Evolutionary conservation across 2,888 invertebrate genomes (phyloP).

Genomic region (Ctena decussata): DNA sequence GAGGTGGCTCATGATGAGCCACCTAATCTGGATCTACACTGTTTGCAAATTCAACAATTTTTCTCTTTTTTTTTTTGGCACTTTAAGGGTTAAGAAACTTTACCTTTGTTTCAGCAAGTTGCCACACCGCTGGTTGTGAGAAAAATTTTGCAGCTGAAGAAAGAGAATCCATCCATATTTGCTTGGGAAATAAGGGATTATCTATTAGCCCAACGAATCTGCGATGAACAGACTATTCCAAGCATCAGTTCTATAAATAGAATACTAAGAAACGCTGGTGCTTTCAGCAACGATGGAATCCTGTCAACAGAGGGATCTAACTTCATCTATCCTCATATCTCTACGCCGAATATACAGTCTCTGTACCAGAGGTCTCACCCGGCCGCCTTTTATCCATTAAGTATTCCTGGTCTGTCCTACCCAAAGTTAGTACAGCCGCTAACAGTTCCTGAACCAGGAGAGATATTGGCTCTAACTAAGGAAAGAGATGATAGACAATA

Average conservation of each 20-base stretch:
- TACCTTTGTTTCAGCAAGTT: conserved; percentile 89
- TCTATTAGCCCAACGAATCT: conserved; percentile 95
- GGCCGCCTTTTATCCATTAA: conserved; percentile 66
- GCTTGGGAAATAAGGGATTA: conserved; percentile 99
- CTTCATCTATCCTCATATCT: conserved; percentile 58
- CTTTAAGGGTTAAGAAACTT: too few relatives aligned
- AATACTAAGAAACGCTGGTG: conserved; percentile 90
- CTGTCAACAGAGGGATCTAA: conserved; percentile 49
- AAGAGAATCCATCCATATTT: conserved; percentile 98
- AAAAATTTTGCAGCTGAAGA: conserved; percentile 97
- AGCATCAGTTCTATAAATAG: conserved; percentile 98
- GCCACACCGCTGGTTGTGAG: conserved; percentile 98
- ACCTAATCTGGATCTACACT: too few relatives aligned
- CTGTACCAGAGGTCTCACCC: conserved; percentile 60
- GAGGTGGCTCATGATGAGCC: too few relatives aligned
- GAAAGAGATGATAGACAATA: neutral
- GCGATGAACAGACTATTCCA: conserved; percentile 92
- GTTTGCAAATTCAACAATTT: too few relatives aligned
- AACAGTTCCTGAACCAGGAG: conserved; percentile 49
- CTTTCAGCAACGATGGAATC: conserved; percentile 66
- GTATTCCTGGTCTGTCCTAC: conserved; percentile 81
- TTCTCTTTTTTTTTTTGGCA: too few relatives aligned
- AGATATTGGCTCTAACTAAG: conserved; percentile 5
- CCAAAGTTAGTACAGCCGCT: conserved; percentile 80
- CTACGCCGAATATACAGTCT: conserved; percentile 56